Evolutionary conservation across 2,888 invertebrate species (phyloP), one percentile per base, ranked within the genome.

Genomic region (Apamea sordens): DNA sequence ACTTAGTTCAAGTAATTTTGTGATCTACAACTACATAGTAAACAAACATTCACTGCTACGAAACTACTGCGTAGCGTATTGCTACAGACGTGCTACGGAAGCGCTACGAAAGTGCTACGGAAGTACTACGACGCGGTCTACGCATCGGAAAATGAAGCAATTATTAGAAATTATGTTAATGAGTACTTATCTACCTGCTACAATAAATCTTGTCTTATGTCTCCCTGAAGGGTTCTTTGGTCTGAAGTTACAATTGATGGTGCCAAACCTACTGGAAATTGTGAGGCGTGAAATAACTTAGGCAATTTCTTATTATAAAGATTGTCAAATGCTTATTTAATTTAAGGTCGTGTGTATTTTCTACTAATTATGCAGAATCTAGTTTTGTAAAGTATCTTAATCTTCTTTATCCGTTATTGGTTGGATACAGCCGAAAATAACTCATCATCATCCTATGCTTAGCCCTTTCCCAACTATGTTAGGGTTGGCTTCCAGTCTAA

Each of bases 181-280:
- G 24, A 36, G n/a, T 77, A 53, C 50, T 41, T 79, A 79, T 36
- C 59, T 70, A 36, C 28, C 18, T 18, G 24, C 15, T 67, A 44
- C 44, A 44, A 84, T 81, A 41, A 84, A 85, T 50, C 80, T 65
- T 36, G 24, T 44, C 50, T 84, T 44, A 81, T 36, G 59, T 67
- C 56, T 53, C 70, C 70, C 59, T 15, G 6, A 41, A 53, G 70
- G 41, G 41, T 28, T 36, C 59, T 81, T 81, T 36, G 50, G 24
- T 24, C 13, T 32, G 44, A 79, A 79, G 50, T 79, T 65, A 61
- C 24, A 59, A 64, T 64, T 63, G 44, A 81, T 63, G 63, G n/a
- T 70, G 8, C 13, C 21, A 64, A 36, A 15, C 32, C 64, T 65
- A 44, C 59, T 11, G 36, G 5, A 67, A 71, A 65, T 70, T 53